A percentile compares a stretch with the other conserved stretches of the same genome.
These are phyloP conservation scores for Phalacrocorax brasilianus DNA, from an alignment of 2,113 vertebrate genomes.

Conservation along the genomic window DNA sequence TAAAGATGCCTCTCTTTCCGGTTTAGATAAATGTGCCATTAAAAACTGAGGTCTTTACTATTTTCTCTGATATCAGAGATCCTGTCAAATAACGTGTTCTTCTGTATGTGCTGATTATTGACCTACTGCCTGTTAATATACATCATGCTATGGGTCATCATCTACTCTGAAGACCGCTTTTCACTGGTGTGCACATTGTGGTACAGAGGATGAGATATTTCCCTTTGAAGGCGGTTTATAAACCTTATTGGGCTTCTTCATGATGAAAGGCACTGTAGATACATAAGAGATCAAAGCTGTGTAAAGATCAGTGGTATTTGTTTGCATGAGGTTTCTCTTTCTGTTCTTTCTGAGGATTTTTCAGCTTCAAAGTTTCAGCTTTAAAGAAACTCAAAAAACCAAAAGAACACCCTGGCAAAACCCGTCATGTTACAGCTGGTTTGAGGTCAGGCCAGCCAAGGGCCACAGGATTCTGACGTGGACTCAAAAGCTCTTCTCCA, in stretches of 20 bases:
- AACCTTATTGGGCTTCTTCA: conserved; percentile 51
- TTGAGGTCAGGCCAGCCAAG: conserved; percentile 7
- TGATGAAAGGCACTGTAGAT: conserved; percentile 63
- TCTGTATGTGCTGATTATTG: not conserved
- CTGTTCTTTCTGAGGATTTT: conserved; percentile 44
- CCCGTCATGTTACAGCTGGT: not conserved
- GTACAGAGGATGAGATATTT: not conserved
- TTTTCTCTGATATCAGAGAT: not conserved
- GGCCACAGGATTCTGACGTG: not conserved
- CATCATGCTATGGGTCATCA: not conserved
- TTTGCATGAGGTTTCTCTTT: conserved; percentile 61
- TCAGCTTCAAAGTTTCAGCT: conserved; percentile 52
- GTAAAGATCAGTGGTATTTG: conserved; percentile 62
- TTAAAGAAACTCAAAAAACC: conserved; percentile 41
- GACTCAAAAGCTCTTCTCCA: not conserved
- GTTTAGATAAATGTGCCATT: not conserved
- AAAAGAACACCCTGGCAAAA: not conserved
- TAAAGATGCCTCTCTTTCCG: not conserved
- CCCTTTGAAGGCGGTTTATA: conserved; percentile 59
- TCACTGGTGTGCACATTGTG: not conserved
- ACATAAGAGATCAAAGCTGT: conserved; percentile 58
- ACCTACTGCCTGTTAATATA: not conserved
- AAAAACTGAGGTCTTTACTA: not conserved
- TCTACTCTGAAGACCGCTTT: not conserved
- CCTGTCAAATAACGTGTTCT: not conserved